These are phyloP conservation scores for Chaenocephalus aceratus DNA, from an alignment of 2,113 vertebrate species.

Conservation along the genomic window DNA sequence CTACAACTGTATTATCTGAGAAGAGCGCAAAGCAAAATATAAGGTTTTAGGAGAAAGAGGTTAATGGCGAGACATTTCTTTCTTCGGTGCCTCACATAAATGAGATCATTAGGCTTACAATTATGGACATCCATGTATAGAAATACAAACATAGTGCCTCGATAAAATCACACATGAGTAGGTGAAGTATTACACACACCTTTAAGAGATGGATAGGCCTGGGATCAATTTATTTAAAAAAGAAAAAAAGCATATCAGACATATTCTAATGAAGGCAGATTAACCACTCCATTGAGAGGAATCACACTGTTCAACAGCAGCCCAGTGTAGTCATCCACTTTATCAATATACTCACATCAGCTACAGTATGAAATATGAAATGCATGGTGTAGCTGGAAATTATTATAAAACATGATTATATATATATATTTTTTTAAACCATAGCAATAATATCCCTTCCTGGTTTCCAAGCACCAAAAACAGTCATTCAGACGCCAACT, in stretches of 20 bases:
- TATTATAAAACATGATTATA: constrained; percentile 20
- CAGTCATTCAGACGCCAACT: constrained; percentile 27
- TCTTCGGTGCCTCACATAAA: not conserved
- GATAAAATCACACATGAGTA: constrained; percentile 10
- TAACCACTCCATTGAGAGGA: constrained; percentile 17
- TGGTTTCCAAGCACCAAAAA: constrained; percentile 40
- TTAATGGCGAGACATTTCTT: not conserved
- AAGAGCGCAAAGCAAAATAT: not conserved
- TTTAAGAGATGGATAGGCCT: constrained; percentile 4
- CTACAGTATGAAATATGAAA: constrained; percentile 32
- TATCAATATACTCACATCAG: constrained; percentile 40
- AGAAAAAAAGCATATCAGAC: not conserved
- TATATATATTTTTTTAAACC: not conserved
- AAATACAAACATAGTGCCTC: not conserved
- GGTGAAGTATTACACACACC: constrained; percentile 15
- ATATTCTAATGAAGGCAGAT: constrained; percentile 26
- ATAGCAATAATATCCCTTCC: constrained; percentile 22
- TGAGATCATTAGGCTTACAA: not conserved
- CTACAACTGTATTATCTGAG: constrained; percentile 3
- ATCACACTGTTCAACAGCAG: constrained; percentile 43
- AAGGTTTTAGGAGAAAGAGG: not conserved
- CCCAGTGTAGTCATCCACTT: constrained; percentile 21
- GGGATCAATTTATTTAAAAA: constrained; percentile 36
- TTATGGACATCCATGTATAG: not conserved
- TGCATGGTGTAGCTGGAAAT: constrained; percentile 19